Conservation (phyloP, 2,113 vertebrate genomes). For the Arothron firmamentum region DNA sequence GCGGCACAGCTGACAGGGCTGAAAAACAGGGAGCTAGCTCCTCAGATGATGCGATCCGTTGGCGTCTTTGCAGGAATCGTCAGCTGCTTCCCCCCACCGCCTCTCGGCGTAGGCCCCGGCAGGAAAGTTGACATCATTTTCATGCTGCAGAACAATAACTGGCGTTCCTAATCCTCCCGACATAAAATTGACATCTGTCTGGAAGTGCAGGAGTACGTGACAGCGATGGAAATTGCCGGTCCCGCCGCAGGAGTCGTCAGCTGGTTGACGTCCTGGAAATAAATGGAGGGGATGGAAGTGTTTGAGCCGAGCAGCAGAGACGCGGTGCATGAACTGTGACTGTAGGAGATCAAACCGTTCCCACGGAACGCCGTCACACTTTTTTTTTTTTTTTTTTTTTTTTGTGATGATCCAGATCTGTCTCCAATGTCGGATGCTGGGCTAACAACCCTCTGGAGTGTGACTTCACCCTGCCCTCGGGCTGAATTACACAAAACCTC, state of each 20-base stretch:
- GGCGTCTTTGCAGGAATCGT: constrained; percentile 50
- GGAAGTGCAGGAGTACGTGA: constrained; percentile 23
- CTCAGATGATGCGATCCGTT: constrained; percentile 53
- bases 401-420: constrained; percentile 24
- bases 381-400: constrained; percentile 33
- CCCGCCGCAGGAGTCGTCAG: constrained; percentile 45
- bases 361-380: constrained; percentile 46
- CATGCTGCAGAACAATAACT: constrained; percentile 54
- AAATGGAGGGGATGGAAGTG: constrained; percentile 32
- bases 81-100: constrained; percentile 49
- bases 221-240: constrained; percentile 48
- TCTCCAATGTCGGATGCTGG: constrained; percentile 36
- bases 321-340: constrained; percentile 48
- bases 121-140: constrained; percentile 60
- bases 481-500: constrained; percentile 35
- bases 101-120: constrained; percentile 32
- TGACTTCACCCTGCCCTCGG: constrained; percentile 36
- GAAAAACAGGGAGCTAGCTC: constrained; percentile 31
- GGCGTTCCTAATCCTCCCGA: constrained; percentile 39
- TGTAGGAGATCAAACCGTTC: constrained; percentile 41
- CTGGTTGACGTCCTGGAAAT: constrained; percentile 60
- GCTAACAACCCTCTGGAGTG: constrained; percentile 43
- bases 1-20: constrained; percentile 29
- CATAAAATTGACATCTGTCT: constrained; percentile 63
- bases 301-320: constrained; percentile 39